Evolutionary conservation across 2,888 invertebrate genomes (phyloP).

Genomic region (Drosophila putrida): DNA sequence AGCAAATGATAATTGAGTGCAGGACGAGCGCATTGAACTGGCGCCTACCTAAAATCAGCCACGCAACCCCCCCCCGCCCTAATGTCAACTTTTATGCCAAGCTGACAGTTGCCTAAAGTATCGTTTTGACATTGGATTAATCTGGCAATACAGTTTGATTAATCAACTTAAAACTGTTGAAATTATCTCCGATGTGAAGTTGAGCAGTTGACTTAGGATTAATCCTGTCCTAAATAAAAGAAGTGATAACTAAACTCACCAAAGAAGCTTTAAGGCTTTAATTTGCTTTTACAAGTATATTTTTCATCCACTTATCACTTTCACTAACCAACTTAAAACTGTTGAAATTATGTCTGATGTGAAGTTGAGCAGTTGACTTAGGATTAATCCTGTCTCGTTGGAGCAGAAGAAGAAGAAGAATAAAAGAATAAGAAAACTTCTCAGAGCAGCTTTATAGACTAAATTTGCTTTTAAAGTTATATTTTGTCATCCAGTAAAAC

Average conservation of each 20-base stretch:
- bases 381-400: too few species aligned
- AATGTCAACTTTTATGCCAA: not conserved
- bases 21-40: conserved; percentile 74
- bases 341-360: too few species aligned
- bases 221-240: too few species aligned
- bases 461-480: not conserved
- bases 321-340: not conserved
- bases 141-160: not conserved
- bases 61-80: too few species aligned
- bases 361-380: not conserved
- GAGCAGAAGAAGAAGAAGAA: too few species aligned
- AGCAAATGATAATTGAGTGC: conserved; percentile 79
- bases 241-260: too few species aligned
- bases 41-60: conserved; percentile 33
- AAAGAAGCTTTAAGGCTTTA: conserved; percentile 10
- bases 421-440: too few species aligned
- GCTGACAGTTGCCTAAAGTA: conserved; percentile 1
- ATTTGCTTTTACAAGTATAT: not conserved
- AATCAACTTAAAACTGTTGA: not conserved
- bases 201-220: not conserved
- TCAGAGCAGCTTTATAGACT: not conserved
- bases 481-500: not conserved
- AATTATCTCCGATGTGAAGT: too few species aligned
- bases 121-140: conserved; percentile 13
- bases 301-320: too few species aligned